Conservation (phyloP, 2,888 invertebrate species). For the Andrena haemorrhoa region DNA sequence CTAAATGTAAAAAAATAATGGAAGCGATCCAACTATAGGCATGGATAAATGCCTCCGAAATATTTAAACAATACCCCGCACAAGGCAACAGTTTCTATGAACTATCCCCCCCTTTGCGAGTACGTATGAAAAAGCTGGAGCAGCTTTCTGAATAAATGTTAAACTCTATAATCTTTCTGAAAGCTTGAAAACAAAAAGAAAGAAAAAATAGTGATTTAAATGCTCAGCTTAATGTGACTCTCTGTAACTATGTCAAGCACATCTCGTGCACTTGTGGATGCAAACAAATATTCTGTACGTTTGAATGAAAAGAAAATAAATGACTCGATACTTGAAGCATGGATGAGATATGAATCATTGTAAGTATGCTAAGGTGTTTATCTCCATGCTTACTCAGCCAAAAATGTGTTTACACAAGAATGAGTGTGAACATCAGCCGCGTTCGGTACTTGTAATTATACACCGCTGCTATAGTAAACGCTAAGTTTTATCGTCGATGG, state of each 20-base stretch:
- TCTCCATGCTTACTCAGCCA: conserved; percentile 63
- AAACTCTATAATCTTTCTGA: background rate
- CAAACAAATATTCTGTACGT: conserved; percentile 22
- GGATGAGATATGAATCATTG: conserved; percentile 33
- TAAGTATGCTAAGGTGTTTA: conserved; percentile 33
- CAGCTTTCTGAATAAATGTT: background rate
- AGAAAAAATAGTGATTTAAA: background rate
- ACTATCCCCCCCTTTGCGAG: background rate
- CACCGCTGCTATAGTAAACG: background rate
- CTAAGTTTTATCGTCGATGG: background rate
- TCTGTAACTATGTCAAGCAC: conserved; percentile 50
- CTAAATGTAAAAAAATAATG: conserved; percentile 8
- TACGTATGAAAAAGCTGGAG: conserved; percentile 6
- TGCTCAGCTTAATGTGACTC: background rate
- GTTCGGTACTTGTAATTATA: conserved; percentile 40
- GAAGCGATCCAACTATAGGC: background rate
- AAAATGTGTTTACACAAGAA: conserved; percentile 53
- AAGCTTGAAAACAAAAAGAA: background rate
- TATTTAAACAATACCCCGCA: background rate
- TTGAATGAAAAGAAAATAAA: conserved; percentile 36
- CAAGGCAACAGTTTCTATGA: background rate
- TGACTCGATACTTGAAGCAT: conserved; percentile 16
- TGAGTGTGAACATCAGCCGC: conserved; percentile 44
- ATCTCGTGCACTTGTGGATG: conserved; percentile 65
- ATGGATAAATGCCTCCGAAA: background rate